A percentile compares a stretch with the other conserved stretches of the same genome.
Conservation (phyloP, 2,888 invertebrate genomes). For the Platerodrilus igneus region DNA sequence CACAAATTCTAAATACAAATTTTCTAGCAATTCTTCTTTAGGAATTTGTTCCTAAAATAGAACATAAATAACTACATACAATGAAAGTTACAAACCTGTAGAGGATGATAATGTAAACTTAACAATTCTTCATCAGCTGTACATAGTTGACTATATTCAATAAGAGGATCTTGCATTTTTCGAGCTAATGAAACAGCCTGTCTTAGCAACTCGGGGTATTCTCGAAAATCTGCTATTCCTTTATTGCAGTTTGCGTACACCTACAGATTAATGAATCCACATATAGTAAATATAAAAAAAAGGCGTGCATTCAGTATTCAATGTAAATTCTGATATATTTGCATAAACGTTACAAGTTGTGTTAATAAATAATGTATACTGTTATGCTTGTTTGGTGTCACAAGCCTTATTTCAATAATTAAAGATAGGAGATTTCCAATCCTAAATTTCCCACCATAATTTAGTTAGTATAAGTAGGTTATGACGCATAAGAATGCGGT, state of each 20-base stretch:
- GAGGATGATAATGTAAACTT: constrained; percentile 85
- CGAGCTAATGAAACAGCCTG: constrained; percentile 93
- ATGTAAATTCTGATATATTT: no score
- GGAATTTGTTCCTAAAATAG: constrained; percentile 63
- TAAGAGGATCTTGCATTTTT: constrained; percentile 88
- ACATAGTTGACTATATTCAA: constrained; percentile 94
- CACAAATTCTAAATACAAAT: constrained; percentile 83
- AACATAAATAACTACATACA: neutral
- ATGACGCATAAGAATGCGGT: no score
- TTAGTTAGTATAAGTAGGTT: no score
- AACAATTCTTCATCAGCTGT: constrained; percentile 95
- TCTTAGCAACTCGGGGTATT: constrained; percentile 84
- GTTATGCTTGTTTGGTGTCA: no score
- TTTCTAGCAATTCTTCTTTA: constrained; percentile 82
- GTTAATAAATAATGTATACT: no score
- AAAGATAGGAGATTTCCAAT: no score
- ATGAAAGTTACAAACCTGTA: constrained; percentile 53
- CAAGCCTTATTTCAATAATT: no score
- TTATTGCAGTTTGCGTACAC: constrained; percentile 89
- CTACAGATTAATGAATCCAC: constrained; percentile 18
- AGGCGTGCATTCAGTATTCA: no score
- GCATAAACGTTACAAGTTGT: no score
- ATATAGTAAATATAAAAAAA: no score
- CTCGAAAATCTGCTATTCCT: constrained; percentile 81
- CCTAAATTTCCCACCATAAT: no score